Percentiles rank a stretch among this genome's conserved stretches.
phyloP scores from a whole-genome alignment of 1,140 invertebrate species.

The Drosophila athabasca region DNA sequence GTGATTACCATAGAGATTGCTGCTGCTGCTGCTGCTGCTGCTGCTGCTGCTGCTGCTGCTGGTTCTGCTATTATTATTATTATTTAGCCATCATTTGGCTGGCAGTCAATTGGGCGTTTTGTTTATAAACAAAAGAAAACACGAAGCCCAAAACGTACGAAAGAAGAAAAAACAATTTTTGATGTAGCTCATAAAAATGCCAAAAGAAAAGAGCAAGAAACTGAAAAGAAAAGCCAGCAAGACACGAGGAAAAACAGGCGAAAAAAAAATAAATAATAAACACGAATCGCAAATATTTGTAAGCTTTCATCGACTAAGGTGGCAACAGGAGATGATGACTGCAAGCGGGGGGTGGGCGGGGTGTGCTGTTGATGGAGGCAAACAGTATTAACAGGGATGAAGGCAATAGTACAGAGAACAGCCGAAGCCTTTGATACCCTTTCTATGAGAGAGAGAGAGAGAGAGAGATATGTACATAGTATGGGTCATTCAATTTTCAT shows the following conservation, averaged over 20 bases:
- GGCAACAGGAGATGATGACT: background rate
- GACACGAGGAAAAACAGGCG: conserved; percentile 20
- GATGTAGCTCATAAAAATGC: conserved; percentile 70
- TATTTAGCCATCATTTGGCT: conserved; percentile 69
- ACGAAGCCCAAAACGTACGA: conserved; percentile 4
- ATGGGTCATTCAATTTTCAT: too few species aligned
- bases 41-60: too few species aligned
- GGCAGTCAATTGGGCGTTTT: conserved; percentile 66
- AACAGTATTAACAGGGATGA: background rate
- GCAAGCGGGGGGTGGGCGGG: background rate
- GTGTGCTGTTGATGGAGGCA: conserved; percentile 25
- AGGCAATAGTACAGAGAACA: too few species aligned
- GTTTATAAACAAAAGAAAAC: conserved; percentile 69
- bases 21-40: conserved; percentile 7
- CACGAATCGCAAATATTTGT: conserved; percentile 72
- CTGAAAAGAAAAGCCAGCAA: conserved; percentile 1
- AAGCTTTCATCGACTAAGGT: conserved; percentile 53
- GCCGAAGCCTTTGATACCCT: too few species aligned
- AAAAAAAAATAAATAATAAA: conserved; percentile 45
- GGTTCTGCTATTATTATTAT: conserved; percentile 45
- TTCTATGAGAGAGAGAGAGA: too few species aligned
- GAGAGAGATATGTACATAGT: too few species aligned
- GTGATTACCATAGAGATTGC: conserved; percentile 2
- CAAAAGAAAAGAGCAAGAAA: background rate
- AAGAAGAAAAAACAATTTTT: conserved; percentile 20